Evolutionary conservation across 2,888 invertebrate species (phyloP), one percentile per base, ranked within the genome.

Genomic region (Melanostoma mellinum): DNA sequence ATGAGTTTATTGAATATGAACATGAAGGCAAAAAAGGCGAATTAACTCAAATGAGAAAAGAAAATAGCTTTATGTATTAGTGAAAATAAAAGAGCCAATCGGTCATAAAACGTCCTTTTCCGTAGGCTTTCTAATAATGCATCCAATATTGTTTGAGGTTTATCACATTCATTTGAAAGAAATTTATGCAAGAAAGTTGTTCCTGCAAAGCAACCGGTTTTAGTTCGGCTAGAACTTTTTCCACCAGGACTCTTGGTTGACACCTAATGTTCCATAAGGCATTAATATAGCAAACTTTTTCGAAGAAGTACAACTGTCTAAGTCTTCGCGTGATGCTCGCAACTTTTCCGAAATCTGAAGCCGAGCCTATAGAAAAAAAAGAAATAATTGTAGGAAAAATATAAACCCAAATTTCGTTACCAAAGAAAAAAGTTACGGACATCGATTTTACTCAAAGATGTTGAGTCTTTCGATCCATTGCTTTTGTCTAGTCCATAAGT

Each of bases 161-260:
- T 93, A 90, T 92, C 92, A 4, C 93, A 88, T 95, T 95, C 87
- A 97, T 92, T 90, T 97, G 96, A 90, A 99, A 97, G 92, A 99
- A 99, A 81, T 94, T 93, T 20, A 96, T 94, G 90, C 98, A 98
- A 92, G 99, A 99, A 86, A 97, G 96, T 92, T 99, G 98, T 90
- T 99, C 99, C 33, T 96, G 96, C 86, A 98, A 93, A 89, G 98
- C 98, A 71, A 98, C 95, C 3, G 96, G 96, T 89, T 98, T 98
- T 85, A 99, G 93, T 89, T 97, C 95, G 10, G 95, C 95, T 76
- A 99, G 92, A 67, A 98, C 96, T 91, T 96, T 94, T 89, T 97
- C 97, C 75, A n/a, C n/a, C n/a, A n/a, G 84, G 92, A 92, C 38
- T 94, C 94, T 53, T 93, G 92, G 87, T 94, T 94, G n/a, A 94